Evolutionary conservation across 2,888 invertebrate genomes (phyloP).

Genomic region (Sinohyriopsis cumingii): DNA sequence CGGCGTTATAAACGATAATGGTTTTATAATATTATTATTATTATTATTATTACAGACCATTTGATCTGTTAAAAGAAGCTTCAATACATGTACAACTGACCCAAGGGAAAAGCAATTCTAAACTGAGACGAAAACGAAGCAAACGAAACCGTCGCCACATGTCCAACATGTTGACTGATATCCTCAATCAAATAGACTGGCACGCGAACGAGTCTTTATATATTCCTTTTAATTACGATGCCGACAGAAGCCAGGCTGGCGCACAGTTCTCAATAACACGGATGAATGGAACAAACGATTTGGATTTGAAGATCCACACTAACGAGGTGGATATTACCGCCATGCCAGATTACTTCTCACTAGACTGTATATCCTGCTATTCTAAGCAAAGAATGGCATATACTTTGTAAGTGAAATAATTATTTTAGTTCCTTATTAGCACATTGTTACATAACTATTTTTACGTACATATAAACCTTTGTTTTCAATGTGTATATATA

Average conservation of each 20-base stretch:
- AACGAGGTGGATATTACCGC: background rate
- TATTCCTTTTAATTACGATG: constrained; percentile 13
- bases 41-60: too few species aligned
- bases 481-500: too few species aligned
- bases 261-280: too few species aligned
- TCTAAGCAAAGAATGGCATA: constrained; percentile 6
- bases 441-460: too few species aligned
- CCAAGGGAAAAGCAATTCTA: too few species aligned
- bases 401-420: constrained; percentile 7
- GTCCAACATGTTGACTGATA: constrained; percentile 28
- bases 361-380: background rate
- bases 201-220: constrained; percentile 14
- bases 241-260: background rate
- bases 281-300: too few species aligned
- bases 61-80: too few species aligned
- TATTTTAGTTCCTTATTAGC: background rate
- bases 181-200: constrained; percentile 31
- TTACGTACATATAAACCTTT: too few species aligned
- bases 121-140: background rate
- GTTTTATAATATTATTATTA: too few species aligned
- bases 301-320: background rate
- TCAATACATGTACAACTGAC: too few species aligned
- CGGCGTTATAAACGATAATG: too few species aligned
- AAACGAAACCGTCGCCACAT: constrained; percentile 23
- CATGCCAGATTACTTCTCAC: constrained; percentile 9